Conservation (phyloP, 2,797 vertebrate genomes). For the Cyprinella venusta region DNA sequence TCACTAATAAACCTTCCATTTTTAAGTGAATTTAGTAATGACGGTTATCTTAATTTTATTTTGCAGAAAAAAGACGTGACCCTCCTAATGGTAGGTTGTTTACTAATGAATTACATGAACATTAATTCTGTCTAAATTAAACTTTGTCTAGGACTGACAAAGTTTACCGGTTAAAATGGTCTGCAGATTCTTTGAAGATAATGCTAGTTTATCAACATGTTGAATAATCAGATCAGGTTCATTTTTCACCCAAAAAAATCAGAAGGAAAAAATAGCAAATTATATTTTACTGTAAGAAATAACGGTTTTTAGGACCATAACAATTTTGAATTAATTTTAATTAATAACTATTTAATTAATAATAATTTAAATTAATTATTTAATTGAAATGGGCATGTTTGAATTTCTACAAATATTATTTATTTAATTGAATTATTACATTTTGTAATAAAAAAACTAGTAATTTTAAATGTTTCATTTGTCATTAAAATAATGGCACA, state of each 20-base stretch:
- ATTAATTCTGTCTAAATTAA: background rate
- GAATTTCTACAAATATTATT: too few species aligned
- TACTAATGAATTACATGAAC: background rate
- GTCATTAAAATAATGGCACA: too few species aligned
- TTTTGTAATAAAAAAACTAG: too few species aligned
- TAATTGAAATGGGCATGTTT: too few species aligned
- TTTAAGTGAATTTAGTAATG: background rate
- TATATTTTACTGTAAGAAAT: background rate
- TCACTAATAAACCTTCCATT: constrained; percentile 1
- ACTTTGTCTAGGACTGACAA: background rate
- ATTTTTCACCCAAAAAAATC: background rate
- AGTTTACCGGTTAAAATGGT: background rate
- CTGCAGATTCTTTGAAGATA: background rate
- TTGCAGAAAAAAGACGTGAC: constrained; percentile 90
- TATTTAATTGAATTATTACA: too few species aligned
- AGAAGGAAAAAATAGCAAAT: background rate
- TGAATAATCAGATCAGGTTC: background rate
- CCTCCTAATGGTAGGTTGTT: constrained; percentile 86
- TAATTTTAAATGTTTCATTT: too few species aligned
- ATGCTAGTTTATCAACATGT: background rate
- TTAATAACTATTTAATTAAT: too few species aligned
- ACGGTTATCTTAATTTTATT: constrained; percentile 66
- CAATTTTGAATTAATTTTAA: too few species aligned
- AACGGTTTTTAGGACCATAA: background rate
- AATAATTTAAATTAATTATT: too few species aligned